These are phyloP conservation scores for Tribolium castaneum DNA, from an alignment of 1,140 invertebrate species.

Conservation along the genomic window DNA sequence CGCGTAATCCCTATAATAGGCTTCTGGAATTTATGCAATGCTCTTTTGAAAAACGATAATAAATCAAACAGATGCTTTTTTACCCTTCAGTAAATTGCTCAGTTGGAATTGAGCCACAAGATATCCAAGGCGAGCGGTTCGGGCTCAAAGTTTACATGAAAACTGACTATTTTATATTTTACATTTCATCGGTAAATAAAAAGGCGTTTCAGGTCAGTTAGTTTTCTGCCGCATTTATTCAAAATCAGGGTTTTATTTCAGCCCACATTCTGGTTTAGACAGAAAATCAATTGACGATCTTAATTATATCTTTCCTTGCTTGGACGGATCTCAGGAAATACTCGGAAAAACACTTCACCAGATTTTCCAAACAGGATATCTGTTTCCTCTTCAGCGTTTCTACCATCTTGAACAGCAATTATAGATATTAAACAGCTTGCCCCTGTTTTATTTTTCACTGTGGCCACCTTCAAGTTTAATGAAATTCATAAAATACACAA, in stretches of 20 bases:
- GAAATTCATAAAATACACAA: not conserved
- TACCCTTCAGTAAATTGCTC: conserved; percentile 2
- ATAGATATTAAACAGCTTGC: conserved; percentile 28
- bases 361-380: conserved; percentile 35
- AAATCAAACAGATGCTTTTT: conserved; percentile 20
- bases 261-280: conserved; percentile 30
- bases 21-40: conserved; percentile 1
- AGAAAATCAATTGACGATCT: conserved; percentile 35
- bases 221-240: conserved; percentile 32
- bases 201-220: conserved; percentile 1
- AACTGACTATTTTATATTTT: not conserved
- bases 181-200: not conserved
- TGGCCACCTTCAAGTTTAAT: not conserved
- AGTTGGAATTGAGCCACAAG: not conserved
- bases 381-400: conserved; percentile 22
- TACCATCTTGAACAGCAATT: conserved; percentile 28
- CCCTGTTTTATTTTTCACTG: not conserved
- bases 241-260: conserved; percentile 35
- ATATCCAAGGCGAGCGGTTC: not conserved
- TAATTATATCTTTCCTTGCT: conserved; percentile 36
- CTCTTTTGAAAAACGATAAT: not conserved
- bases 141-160: conserved; percentile 1
- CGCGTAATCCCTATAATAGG: conserved; percentile 10
- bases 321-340: conserved; percentile 33
- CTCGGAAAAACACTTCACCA: conserved; percentile 33